Conservation (phyloP, 2,888 invertebrate genomes). For the Omphaloscelis lunosa region DNA sequence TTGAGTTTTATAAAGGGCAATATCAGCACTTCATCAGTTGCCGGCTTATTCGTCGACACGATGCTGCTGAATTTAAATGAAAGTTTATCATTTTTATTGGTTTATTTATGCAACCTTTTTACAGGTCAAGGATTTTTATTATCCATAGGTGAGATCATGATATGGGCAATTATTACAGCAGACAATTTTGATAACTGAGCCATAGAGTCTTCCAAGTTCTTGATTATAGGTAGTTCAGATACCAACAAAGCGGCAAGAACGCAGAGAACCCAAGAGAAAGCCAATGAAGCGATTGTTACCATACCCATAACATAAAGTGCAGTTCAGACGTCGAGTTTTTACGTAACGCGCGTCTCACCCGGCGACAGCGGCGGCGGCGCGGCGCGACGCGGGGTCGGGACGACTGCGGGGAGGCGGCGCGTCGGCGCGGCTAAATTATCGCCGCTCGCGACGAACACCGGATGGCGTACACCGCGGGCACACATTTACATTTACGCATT, state of each 20-base stretch:
- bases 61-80: not conserved
- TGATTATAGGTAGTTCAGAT: not conserved
- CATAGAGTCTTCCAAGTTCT: conserved; percentile 1
- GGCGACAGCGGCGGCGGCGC: conserved; percentile 66
- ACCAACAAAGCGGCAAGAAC: conserved; percentile 37
- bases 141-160: not conserved
- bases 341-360: conserved; percentile 72
- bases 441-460: conserved; percentile 60
- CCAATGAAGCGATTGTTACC: conserved; percentile 65
- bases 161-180: not conserved
- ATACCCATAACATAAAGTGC: conserved; percentile 72
- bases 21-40: not conserved
- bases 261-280: conserved; percentile 70
- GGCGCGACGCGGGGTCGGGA: conserved; percentile 62
- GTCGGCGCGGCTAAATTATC: conserved; percentile 73
- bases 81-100: conserved; percentile 3
- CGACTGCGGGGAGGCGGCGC: conserved; percentile 53
- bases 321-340: conserved; percentile 75
- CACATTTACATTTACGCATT: conserved; percentile 82
- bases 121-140: conserved; percentile 23
- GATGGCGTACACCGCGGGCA: conserved; percentile 69
- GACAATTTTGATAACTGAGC: not conserved
- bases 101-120: not conserved
- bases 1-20: conserved; percentile 28
- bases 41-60: not conserved